Percentiles rank a stretch among this genome's conserved stretches.
Evolutionary conservation across 1,140 invertebrate genomes (phyloP).

Genomic region (Calliopsis andreniformis): DNA sequence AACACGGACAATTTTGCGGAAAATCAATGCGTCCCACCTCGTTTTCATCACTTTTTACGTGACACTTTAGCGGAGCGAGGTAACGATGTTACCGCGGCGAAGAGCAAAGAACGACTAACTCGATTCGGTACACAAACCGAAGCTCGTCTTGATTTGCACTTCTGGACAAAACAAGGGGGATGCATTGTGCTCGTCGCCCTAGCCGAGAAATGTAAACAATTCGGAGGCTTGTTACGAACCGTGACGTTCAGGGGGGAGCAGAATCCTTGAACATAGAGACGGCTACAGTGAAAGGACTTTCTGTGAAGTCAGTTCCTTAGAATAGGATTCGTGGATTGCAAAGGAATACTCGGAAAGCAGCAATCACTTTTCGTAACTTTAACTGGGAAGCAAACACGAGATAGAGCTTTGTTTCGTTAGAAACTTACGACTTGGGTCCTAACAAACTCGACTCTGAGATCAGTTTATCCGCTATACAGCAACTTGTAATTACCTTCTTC

Average conservation of each 20-base stretch:
- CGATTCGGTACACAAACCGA: slow-evolving; percentile 17
- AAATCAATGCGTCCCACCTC: background rate
- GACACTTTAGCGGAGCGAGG: background rate
- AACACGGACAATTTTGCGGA: background rate
- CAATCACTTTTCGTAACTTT: too few species aligned
- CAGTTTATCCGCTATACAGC: too few species aligned
- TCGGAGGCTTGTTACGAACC: background rate
- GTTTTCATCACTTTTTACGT: slow-evolving; percentile 20
- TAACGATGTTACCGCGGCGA: slow-evolving; percentile 6
- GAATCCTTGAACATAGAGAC: too few species aligned
- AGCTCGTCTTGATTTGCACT: slow-evolving; percentile 15
- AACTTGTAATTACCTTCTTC: too few species aligned
- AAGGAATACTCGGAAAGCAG: too few species aligned
- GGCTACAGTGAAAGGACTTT: too few species aligned
- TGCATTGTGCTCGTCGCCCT: background rate
- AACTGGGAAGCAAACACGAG: too few species aligned
- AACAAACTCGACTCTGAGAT: too few species aligned
- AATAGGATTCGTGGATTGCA: too few species aligned
- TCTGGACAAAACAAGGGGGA: background rate
- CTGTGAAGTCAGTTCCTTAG: too few species aligned
- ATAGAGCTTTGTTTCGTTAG: too few species aligned
- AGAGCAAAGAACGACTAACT: slow-evolving; percentile 16
- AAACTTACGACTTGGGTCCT: too few species aligned
- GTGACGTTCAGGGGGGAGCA: background rate
- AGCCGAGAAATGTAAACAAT: slow-evolving; percentile 10